Evolutionary conservation across 2,797 vertebrate species (phyloP).

Genomic region (Protosalanx chinensis): DNA sequence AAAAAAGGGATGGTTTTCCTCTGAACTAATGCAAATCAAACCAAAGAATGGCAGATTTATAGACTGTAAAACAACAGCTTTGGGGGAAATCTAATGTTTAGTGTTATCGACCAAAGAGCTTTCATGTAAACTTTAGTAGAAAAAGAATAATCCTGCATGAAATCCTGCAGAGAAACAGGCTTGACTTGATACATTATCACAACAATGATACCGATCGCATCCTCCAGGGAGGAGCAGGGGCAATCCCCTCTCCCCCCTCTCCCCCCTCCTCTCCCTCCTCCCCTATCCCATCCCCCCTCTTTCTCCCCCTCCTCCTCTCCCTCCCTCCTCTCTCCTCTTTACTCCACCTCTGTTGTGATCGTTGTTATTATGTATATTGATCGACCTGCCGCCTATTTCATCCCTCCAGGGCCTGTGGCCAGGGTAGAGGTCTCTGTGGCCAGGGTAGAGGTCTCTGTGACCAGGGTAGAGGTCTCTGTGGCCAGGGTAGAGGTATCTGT

Average conservation of each 20-base stretch:
- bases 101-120: conserved; percentile 34
- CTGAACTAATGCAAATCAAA: neutral
- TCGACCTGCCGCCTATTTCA: conserved; percentile 19
- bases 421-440: neutral
- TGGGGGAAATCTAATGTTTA: conserved; percentile 44
- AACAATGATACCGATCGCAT: conserved; percentile 54
- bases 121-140: conserved; percentile 20
- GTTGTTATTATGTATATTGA: conserved; percentile 47
- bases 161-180: conserved; percentile 42
- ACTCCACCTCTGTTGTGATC: conserved; percentile 34
- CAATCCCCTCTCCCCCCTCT: neutral
- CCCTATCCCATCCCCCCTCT: conserved; percentile 17
- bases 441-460: no score
- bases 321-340: conserved; percentile 18
- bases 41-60: conserved; percentile 35
- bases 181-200: conserved; percentile 54
- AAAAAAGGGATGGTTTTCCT: conserved; percentile 48
- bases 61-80: conserved; percentile 47
- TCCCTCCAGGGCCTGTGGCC: conserved; percentile 8
- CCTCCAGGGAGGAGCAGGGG: conserved; percentile 43
- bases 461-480: no score
- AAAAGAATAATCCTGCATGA: conserved; percentile 41
- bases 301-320: conserved; percentile 19
- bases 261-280: conserved; percentile 4
- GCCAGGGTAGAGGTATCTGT: neutral